phyloP scores from a whole-genome alignment of 2,113 vertebrate genomes.

The Arenaria interpres region DNA sequence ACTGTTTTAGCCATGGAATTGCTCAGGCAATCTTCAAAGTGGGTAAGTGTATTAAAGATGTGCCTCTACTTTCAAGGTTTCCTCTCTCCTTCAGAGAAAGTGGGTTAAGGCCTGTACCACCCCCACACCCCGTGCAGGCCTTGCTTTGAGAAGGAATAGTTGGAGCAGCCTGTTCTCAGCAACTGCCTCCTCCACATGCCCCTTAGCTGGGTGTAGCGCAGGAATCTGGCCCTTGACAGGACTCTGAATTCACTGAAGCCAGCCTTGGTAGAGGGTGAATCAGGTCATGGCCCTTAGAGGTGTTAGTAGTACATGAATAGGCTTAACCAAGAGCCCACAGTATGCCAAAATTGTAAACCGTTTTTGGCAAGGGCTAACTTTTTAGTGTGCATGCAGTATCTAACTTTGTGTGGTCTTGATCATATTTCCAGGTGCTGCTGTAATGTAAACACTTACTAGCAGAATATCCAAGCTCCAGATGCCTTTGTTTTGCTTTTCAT shows the following conservation, averaged over 20 bases:
- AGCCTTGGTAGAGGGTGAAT: background rate
- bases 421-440: background rate
- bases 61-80: background rate
- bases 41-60: background rate
- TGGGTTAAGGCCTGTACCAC: background rate
- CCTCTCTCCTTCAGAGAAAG: background rate
- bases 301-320: background rate
- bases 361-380: background rate
- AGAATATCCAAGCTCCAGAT: background rate
- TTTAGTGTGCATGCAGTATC: background rate
- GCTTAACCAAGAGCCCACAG: background rate
- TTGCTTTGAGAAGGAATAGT: background rate
- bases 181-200: rapidly evolving
- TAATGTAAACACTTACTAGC: constrained; percentile 13
- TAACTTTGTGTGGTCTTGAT: constrained; percentile 9
- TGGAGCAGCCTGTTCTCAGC: background rate
- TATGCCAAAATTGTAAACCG: background rate
- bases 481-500: constrained; percentile 21
- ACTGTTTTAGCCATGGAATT: background rate
- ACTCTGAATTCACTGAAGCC: background rate
- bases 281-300: background rate
- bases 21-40: background rate
- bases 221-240: background rate
- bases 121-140: background rate
- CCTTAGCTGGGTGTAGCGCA: background rate